A percentile compares a stretch with the other conserved stretches of the same genome.
phyloP scores from a whole-genome alignment of 2,113 vertebrate genomes.

The Cercocebus atys region DNA sequence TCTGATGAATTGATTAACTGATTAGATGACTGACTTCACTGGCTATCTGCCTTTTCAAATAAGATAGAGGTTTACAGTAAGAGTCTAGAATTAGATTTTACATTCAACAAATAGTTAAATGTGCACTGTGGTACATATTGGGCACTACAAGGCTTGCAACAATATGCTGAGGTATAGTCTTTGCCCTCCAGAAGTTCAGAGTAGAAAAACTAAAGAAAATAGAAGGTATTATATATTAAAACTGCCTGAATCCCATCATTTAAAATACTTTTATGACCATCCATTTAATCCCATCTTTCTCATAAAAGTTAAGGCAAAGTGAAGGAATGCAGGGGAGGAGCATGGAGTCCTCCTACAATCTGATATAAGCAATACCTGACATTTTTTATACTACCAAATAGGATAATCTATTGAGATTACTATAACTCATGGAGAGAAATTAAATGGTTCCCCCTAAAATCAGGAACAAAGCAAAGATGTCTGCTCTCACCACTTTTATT shows the following conservation, averaged over 20 bases:
- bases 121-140: background rate
- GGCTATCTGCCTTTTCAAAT: constrained; percentile 17
- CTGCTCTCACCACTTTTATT: background rate
- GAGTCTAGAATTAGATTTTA: constrained; percentile 12
- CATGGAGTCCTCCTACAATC: background rate
- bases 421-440: background rate
- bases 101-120: background rate
- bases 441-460: background rate
- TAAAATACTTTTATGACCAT: constrained; percentile 17
- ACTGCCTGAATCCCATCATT: background rate
- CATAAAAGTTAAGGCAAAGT: background rate
- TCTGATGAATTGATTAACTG: background rate
- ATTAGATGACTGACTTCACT: background rate
- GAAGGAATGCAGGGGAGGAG: background rate
- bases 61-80: background rate
- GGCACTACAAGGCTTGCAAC: background rate
- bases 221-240: background rate
- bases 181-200: background rate
- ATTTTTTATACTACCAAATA: background rate
- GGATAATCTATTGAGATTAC: background rate
- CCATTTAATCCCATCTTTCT: constrained; percentile 8
- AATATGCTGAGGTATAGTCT: background rate
- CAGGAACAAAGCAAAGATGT: background rate
- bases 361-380: background rate
- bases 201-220: background rate